Evolutionary conservation across 2,888 invertebrate genomes (phyloP).

Genomic region (Platycheirus rosarum): DNA sequence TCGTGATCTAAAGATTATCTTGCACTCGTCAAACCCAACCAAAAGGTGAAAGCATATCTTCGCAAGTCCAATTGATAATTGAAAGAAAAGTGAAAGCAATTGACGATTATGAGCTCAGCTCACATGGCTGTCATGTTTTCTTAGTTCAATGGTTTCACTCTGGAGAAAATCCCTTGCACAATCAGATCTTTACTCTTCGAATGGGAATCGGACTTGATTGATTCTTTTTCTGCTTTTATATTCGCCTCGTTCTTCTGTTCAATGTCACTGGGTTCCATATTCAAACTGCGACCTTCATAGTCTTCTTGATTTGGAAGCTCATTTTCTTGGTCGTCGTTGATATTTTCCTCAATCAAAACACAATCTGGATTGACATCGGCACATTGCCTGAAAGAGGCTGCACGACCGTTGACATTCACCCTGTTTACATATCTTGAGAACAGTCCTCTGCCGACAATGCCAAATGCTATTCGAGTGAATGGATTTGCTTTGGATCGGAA

Average conservation of each 20-base stretch:
- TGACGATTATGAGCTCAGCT: not conserved
- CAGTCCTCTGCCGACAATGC: conserved; percentile 80
- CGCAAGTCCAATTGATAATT: not conserved
- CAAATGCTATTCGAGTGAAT: conserved; percentile 80
- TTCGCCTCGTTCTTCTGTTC: conserved; percentile 49
- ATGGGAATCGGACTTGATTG: not conserved
- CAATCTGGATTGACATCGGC: conserved; percentile 80
- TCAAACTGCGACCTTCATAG: conserved; percentile 82
- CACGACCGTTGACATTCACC: conserved; percentile 77
- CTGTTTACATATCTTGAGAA: conserved; percentile 80
- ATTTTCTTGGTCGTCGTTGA: conserved; percentile 75
- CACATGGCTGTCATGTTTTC: not conserved
- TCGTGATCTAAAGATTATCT: conserved; percentile 68
- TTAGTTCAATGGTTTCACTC: conserved; percentile 51
- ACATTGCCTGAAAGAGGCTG: conserved; percentile 80
- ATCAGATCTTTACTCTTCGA: conserved; percentile 48
- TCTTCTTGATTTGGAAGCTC: conserved; percentile 80
- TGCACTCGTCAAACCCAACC: conserved; percentile 36
- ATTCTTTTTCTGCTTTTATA: conserved; percentile 35
- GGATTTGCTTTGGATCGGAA: conserved; percentile 82
- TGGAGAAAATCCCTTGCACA: conserved; percentile 60
- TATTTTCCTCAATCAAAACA: conserved; percentile 77
- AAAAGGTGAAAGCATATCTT: conserved; percentile 63
- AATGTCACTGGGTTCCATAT: conserved; percentile 48
- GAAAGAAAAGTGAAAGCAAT: conserved; percentile 64